Conservation (phyloP, 2,113 vertebrate species). For the Cyphomyrus discorhynchus region DNA sequence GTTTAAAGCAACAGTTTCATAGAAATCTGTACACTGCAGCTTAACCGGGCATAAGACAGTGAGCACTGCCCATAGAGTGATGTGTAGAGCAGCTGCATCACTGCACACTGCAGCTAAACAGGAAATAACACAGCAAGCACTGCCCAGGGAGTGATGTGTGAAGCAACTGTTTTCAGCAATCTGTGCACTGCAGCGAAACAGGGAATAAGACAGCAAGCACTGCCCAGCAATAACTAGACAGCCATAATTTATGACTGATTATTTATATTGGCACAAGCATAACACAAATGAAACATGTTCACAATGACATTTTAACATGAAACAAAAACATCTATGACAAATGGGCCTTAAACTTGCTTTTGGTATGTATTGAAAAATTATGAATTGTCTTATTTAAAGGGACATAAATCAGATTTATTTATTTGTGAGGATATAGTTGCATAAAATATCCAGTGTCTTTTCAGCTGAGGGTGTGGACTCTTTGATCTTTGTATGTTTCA, state of each 20-base stretch:
- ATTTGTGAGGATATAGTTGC: background rate
- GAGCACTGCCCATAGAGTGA: background rate
- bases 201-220: background rate
- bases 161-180: background rate
- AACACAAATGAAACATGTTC: background rate
- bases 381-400: background rate
- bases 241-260: background rate
- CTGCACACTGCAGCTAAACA: background rate
- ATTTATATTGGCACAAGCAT: background rate
- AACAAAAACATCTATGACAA: background rate
- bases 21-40: no score
- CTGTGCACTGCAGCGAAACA: background rate
- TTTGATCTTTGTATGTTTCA: background rate
- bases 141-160: background rate
- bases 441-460: background rate
- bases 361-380: background rate
- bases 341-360: background rate
- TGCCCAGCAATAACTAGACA: background rate
- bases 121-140: no score
- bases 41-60: background rate
- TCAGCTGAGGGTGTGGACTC: background rate
- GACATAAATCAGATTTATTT: background rate
- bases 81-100: background rate
- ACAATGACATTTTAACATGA: background rate
- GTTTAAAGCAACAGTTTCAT: no score